Percentiles rank a stretch among this genome's conserved stretches.
Evolutionary conservation across 2,888 invertebrate genomes (phyloP).

Genomic region (Eupithecia subumbrata): DNA sequence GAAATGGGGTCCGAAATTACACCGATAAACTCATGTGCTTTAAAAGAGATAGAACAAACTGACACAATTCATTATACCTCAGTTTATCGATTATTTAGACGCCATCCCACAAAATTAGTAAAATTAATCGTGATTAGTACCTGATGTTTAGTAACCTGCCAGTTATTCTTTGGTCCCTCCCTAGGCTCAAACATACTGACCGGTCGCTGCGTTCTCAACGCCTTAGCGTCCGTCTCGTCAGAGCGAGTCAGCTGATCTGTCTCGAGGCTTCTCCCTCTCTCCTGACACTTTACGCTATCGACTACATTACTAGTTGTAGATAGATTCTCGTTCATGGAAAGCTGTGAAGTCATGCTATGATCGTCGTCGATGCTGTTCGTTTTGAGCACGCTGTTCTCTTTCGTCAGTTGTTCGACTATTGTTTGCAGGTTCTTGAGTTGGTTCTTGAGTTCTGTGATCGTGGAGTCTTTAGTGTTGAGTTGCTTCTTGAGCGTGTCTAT

Average conservation of each 20-base stretch:
- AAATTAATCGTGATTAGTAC: conserved; percentile 76
- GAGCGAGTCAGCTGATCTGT: conserved; percentile 68
- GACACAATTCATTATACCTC: background rate
- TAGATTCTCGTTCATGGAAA: conserved; percentile 66
- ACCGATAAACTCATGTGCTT: background rate
- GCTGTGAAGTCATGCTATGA: conserved; percentile 71
- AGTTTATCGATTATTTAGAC: conserved; percentile 7
- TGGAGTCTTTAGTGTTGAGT: conserved; percentile 85
- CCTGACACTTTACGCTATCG: conserved; percentile 59
- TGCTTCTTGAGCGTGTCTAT: conserved; percentile 79
- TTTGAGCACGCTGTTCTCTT: conserved; percentile 91
- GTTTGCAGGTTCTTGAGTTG: conserved; percentile 86
- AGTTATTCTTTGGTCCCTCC: conserved; percentile 86
- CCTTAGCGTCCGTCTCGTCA: conserved; percentile 79
- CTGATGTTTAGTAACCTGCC: conserved; percentile 85
- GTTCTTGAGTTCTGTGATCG: conserved; percentile 86
- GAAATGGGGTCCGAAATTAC: conserved; percentile 18
- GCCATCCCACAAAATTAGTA: conserved; percentile 59
- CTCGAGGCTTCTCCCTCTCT: conserved; percentile 75
- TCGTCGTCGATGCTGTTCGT: conserved; percentile 80
- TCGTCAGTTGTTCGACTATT: conserved; percentile 89
- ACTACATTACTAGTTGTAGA: conserved; percentile 47
- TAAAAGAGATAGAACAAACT: background rate
- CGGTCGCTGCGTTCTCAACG: conserved; percentile 86
- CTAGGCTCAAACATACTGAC: conserved; percentile 95